Conservation (phyloP, 2,888 invertebrate species). For the Philhelius pedissequus region DNA sequence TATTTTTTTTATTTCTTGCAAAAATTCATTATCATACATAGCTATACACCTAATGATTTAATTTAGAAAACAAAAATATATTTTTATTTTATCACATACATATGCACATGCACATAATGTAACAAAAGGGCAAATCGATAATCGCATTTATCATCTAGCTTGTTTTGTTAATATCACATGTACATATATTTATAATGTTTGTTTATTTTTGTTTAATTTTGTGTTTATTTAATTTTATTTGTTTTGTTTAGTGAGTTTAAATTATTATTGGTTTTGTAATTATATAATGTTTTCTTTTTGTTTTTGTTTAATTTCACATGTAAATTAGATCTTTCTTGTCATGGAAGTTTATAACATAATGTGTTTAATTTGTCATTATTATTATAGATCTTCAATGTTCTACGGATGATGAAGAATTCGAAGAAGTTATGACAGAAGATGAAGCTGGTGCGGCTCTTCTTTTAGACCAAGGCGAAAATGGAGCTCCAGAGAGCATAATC, state of each 20-base stretch:
- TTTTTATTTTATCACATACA: not conserved
- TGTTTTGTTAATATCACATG: not conserved
- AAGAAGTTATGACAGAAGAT: conserved; percentile 82
- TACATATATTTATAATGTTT: conserved; percentile 5
- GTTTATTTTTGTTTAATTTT: not conserved
- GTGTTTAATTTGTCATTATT: conserved; percentile 37
- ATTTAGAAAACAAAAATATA: not conserved
- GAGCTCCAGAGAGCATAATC: not conserved
- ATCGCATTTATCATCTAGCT: conserved; percentile 27
- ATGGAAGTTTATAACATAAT: not conserved
- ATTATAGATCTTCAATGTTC: conserved; percentile 84
- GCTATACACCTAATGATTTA: not conserved
- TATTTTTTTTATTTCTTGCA: not conserved
- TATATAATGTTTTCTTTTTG: not conserved
- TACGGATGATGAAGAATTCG: conserved; percentile 85
- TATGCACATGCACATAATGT: conserved; percentile 21
- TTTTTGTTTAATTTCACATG: not conserved
- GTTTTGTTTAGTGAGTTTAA: not conserved
- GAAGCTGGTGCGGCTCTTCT: conserved; percentile 79
- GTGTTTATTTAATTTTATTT: conserved; percentile 27
- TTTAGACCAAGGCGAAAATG: conserved; percentile 76
- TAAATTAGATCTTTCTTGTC: not conserved
- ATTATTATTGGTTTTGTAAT: not conserved
- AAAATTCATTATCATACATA: no score
- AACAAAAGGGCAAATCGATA: conserved; percentile 8